These are phyloP conservation scores for Sardina pilchardus DNA, from an alignment of 2,113 vertebrate genomes.

Conservation along the genomic window DNA sequence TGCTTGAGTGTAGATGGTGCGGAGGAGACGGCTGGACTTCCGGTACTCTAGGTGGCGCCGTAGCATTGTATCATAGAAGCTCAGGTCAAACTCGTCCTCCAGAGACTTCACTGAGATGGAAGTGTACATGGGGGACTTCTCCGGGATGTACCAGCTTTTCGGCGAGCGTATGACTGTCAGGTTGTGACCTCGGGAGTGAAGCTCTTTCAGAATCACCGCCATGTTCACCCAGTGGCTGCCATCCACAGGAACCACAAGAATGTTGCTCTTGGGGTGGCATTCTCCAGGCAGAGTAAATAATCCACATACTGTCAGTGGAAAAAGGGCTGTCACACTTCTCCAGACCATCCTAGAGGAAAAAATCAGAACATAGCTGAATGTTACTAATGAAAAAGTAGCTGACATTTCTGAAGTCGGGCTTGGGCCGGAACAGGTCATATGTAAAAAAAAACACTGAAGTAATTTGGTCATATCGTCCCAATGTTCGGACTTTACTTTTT, in stretches of 20 bases:
- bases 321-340: not conserved
- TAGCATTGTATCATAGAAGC: slow-evolving; percentile 48
- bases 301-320: slow-evolving; percentile 35
- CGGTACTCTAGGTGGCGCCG: slow-evolving; percentile 38
- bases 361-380: slow-evolving; percentile 4
- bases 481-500: too few relatives aligned
- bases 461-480: too few relatives aligned
- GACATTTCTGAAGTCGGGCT: too few relatives aligned
- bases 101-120: not conserved
- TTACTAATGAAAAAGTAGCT: too few relatives aligned
- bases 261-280: slow-evolving; percentile 44
- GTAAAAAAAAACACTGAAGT: too few relatives aligned
- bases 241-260: slow-evolving; percentile 57
- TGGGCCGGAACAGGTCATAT: too few relatives aligned
- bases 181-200: slow-evolving; percentile 53
- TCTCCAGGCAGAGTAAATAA: not conserved
- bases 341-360: slow-evolving; percentile 34
- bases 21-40: not conserved
- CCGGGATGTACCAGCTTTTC: slow-evolving; percentile 28
- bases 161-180: slow-evolving; percentile 54
- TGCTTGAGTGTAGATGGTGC: slow-evolving; percentile 8
- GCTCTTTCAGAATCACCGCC: slow-evolving; percentile 56
- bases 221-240: slow-evolving; percentile 67
- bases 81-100: not conserved
- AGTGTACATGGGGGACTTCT: slow-evolving; percentile 30